Evolutionary conservation across 2,888 invertebrate species (phyloP).

Genomic region (Patella ulyssiponensis): DNA sequence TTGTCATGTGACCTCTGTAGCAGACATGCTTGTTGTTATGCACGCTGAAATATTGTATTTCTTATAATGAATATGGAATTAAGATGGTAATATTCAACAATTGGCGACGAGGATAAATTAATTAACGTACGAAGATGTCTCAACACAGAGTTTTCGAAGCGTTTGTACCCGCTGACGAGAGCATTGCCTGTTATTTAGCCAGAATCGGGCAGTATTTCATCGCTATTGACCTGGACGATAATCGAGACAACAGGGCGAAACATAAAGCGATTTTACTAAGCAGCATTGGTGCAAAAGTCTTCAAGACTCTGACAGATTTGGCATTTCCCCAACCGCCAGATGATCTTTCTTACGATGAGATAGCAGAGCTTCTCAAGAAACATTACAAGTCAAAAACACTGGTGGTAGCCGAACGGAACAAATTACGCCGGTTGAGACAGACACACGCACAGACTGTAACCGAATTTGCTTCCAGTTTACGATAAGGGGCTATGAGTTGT

Average conservation of each 20-base stretch:
- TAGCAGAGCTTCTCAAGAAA: background rate
- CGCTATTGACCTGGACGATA: background rate
- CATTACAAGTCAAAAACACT: background rate
- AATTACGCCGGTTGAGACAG: no score
- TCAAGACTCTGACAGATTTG: background rate
- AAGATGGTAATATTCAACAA: no score
- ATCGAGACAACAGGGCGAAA: background rate
- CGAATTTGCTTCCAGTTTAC: no score
- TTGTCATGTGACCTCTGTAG: no score
- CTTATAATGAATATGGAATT: no score
- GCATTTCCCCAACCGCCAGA: background rate
- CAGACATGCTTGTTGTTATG: no score
- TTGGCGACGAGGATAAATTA: no score
- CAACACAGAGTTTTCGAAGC: background rate
- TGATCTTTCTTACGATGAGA: background rate
- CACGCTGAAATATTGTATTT: no score
- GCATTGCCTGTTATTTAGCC: background rate
- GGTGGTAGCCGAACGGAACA: no score
- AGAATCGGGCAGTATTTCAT: slow-evolving; percentile 3
- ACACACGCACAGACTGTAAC: no score
- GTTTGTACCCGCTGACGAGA: background rate
- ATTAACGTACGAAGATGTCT: no score
- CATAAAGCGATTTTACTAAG: background rate
- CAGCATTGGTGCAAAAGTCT: background rate
- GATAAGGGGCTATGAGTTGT: no score